Conservation (phyloP, 2,888 invertebrate species). For the Conchocele bisecta region DNA sequence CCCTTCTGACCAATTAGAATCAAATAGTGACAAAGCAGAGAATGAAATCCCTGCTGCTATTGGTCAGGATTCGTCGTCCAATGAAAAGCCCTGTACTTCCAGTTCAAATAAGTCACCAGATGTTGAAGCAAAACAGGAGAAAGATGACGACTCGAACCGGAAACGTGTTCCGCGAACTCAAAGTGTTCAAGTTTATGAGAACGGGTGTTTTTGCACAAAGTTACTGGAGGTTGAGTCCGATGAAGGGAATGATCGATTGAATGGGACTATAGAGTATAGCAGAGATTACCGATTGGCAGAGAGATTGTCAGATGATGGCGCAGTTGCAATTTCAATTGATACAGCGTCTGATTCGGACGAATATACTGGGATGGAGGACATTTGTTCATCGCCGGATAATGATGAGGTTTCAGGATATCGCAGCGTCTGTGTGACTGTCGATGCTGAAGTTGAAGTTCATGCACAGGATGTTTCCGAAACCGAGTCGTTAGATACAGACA, state of each 20-base stretch:
- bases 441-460: too few relatives aligned
- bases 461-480: too few relatives aligned
- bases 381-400: too few relatives aligned
- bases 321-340: too few relatives aligned
- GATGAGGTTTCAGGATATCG: too few relatives aligned
- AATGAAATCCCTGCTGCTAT: conserved; percentile 30
- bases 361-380: too few relatives aligned
- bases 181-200: conserved; percentile 62
- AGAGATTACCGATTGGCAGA: conserved; percentile 66
- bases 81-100: too few relatives aligned
- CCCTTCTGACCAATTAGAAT: conserved; percentile 58
- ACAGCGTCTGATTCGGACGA: too few relatives aligned
- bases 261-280: conserved; percentile 69
- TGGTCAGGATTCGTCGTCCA: conserved; percentile 35
- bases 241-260: conserved; percentile 48
- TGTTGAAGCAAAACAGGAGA: conserved; percentile 34
- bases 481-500: too few relatives aligned
- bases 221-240: conserved; percentile 62
- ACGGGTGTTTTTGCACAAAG: conserved; percentile 59
- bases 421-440: too few relatives aligned
- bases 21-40: conserved; percentile 9
- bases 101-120: background rate
- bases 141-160: conserved; percentile 22
- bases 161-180: conserved; percentile 41
- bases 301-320: too few relatives aligned